Evolutionary conservation across 2,797 vertebrate species (phyloP), one percentile per base, ranked within the genome.

Genomic region (Tympanoctomys barrerae): DNA sequence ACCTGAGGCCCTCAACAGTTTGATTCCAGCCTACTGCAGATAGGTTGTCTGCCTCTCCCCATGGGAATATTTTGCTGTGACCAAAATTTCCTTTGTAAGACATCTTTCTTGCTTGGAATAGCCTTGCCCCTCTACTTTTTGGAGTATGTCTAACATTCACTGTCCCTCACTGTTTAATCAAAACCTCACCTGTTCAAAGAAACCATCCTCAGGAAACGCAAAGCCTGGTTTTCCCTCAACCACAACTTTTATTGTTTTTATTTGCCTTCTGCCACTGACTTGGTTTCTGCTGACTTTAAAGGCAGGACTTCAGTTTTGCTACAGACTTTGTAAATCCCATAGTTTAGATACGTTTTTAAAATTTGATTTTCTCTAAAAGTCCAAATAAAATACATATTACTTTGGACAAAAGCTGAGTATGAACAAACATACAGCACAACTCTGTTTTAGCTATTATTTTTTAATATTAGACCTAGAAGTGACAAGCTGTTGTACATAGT

Each of bases 341-440:
- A 7, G 4, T 36, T 82, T 85, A 89, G 36, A 39, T 83, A n/a
- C 80, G 5, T 3, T 89, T 82, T 92, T 77, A 68, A 66, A 66
- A 18, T 87, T 75, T 31, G 13, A 71, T 33, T 81, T 81, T 95
- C 22, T 91, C 61, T 90, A 52, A 36, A 79, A 82, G 49, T 79
- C 31, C 4, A 36, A 33, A 49, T 57, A 46, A 88, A 95, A 82
- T 68, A 8, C 1, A 8, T 16, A 68, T 73, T 82, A 61, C 49
- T 70, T 84, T 57, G 26, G 12, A 8, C 10, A 82, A 95, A 89
- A 92, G 2, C 19, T 82, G 21, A 21, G 12, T 21, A 33, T 91
- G 7, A 80, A 49, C 24, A 36, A 89, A 86, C 59, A 26, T 8
- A 39, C 10, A n/a, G 21, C 54, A 82, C 36, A 36, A 24, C 54